Conservation (phyloP, 2,113 vertebrate genomes). For the Thermophis baileyi region DNA sequence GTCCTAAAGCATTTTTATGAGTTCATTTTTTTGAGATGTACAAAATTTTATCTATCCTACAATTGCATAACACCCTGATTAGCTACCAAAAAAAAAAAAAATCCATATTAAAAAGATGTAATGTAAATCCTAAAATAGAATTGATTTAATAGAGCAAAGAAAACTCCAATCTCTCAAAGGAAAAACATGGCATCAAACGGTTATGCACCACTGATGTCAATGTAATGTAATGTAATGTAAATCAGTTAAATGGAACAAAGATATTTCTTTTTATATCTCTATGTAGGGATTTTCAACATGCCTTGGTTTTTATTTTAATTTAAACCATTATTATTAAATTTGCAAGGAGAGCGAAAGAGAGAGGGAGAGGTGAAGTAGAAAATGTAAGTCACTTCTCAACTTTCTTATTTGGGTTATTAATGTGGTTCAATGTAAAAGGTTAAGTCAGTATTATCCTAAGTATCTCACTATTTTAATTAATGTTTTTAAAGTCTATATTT, state of each 20-base stretch:
- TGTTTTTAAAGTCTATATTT: background rate
- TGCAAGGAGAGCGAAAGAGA: background rate
- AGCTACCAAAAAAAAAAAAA: background rate
- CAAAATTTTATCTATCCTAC: background rate
- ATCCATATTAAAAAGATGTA: background rate
- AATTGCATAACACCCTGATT: background rate
- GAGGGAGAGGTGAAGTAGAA: background rate
- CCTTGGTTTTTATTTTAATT: constrained; percentile 35
- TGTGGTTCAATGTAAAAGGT: background rate
- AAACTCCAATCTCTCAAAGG: background rate
- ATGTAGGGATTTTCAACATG: constrained; percentile 13
- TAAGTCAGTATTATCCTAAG: background rate
- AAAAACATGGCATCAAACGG: background rate
- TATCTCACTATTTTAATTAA: background rate
- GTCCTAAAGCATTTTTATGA: background rate
- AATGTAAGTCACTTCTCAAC: background rate
- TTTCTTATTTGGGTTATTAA: background rate
- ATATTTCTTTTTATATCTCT: background rate
- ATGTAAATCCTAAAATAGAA: background rate
- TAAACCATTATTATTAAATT: constrained; percentile 7
- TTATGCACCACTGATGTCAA: background rate
- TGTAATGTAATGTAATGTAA: background rate
- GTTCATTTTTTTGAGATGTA: background rate
- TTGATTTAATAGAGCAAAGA: background rate
- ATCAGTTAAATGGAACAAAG: background rate